A percentile compares a stretch with the other conserved stretches of the same genome.
These are phyloP conservation scores for Dicyrtoma fusca DNA, from an alignment of 2,888 invertebrate species.

Conservation along the genomic window DNA sequence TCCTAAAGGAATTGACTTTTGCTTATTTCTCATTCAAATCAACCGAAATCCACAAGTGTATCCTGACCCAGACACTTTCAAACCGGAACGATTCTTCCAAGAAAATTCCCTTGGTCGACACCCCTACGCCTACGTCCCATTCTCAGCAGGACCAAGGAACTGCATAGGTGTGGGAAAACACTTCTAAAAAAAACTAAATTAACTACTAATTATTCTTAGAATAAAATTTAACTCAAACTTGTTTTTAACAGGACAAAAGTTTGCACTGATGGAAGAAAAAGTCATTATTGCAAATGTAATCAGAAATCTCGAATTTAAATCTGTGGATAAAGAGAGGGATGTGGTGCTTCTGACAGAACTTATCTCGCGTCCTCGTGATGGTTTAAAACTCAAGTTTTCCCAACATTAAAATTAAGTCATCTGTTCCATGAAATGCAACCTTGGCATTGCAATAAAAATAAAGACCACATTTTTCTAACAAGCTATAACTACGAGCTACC, in stretches of 20 bases:
- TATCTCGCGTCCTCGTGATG: slow-evolving; percentile 49
- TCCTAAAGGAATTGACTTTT: slow-evolving; percentile 59
- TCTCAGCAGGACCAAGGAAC: slow-evolving; percentile 59
- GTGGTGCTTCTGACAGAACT: slow-evolving; percentile 51
- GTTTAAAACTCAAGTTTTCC: slow-evolving; percentile 57
- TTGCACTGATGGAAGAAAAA: slow-evolving; percentile 54
- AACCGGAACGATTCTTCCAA: slow-evolving; percentile 63
- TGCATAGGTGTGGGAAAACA: slow-evolving; percentile 40
- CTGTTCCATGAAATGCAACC: no score
- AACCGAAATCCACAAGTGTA: slow-evolving; percentile 62
- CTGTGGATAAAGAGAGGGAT: slow-evolving; percentile 57
- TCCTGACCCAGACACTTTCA: slow-evolving; percentile 62
- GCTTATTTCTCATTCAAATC: slow-evolving; percentile 58
- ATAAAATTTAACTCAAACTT: background rate
- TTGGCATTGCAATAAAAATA: no score
- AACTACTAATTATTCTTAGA: background rate
- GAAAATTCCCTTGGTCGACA: slow-evolving; percentile 60
- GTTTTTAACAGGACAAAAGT: slow-evolving; percentile 51
- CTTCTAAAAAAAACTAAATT: background rate
- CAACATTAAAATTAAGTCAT: background rate
- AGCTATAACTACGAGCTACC: no score
- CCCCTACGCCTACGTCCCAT: slow-evolving; percentile 60
- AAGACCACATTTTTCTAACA: no score
- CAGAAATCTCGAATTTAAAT: slow-evolving; percentile 52
- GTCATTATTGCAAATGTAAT: slow-evolving; percentile 47